phyloP scores from a whole-genome alignment of 2,888 invertebrate genomes.

The Pardosa pseudoannulata region DNA sequence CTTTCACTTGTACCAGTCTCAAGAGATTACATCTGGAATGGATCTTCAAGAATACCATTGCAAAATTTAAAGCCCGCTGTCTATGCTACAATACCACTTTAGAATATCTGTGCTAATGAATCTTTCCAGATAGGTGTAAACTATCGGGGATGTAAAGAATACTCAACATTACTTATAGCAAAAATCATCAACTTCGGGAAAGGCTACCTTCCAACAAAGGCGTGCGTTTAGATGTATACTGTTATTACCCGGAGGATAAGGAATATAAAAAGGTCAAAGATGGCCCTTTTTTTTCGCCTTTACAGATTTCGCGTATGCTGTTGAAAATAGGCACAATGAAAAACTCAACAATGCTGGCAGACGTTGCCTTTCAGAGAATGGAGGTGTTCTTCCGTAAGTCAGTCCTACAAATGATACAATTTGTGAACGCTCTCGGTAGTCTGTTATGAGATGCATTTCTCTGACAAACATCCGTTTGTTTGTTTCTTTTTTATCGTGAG shows the following conservation, averaged over 20 bases:
- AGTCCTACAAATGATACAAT: conserved; percentile 7
- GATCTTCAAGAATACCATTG: too few species aligned
- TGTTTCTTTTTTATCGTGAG: neutral
- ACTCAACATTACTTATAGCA: neutral
- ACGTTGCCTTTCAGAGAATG: neutral
- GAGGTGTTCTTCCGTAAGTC: neutral
- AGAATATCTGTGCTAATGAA: too few species aligned
- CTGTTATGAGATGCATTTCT: conserved; percentile 2
- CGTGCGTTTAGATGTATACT: neutral
- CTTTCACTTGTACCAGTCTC: too few species aligned
- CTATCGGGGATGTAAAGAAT: too few species aligned
- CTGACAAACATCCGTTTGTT: neutral
- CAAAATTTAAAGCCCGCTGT: too few species aligned
- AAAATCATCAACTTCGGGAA: neutral
- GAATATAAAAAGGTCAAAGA: neutral
- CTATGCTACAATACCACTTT: too few species aligned
- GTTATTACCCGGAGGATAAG: neutral
- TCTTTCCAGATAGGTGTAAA: too few species aligned
- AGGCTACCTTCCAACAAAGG: neutral
- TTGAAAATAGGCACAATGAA: neutral
- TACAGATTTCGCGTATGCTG: neutral
- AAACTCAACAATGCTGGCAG: neutral
- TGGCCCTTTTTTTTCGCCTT: neutral
- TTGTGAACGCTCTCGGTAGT: conserved; percentile 4
- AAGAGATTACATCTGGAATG: too few species aligned